A percentile compares a stretch with the other conserved stretches of the same genome.
Evolutionary conservation across 1,140 invertebrate genomes (phyloP).

Genomic region (Anoplolepis gracilipes): DNA sequence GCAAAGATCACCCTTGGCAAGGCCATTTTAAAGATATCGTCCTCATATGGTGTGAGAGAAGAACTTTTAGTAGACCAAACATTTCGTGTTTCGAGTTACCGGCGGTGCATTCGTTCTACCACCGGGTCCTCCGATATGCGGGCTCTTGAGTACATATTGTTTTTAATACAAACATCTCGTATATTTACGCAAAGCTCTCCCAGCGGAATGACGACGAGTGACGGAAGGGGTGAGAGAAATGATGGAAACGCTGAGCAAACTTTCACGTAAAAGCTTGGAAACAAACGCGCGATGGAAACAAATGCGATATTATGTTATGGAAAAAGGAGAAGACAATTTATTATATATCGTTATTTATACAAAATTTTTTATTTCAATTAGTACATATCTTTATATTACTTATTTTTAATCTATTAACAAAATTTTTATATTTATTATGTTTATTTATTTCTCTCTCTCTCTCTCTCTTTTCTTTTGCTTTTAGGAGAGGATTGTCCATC

Average conservation of each 20-base stretch:
- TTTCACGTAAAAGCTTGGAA: slow-evolving; percentile 27
- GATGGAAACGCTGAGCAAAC: slow-evolving; percentile 16
- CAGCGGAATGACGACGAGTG: slow-evolving; percentile 48
- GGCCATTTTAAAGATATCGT: slow-evolving; percentile 71
- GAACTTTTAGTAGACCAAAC: slow-evolving; percentile 82
- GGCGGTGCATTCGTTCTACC: slow-evolving; percentile 18
- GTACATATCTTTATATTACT: not conserved
- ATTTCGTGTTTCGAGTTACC: slow-evolving; percentile 78
- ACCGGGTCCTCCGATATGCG: slow-evolving; percentile 64
- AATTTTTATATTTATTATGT: not conserved
- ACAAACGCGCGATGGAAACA: not conserved
- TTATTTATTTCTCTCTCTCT: not conserved
- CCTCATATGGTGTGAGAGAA: slow-evolving; percentile 66
- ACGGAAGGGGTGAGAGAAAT: slow-evolving; percentile 48
- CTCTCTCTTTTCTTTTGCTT: not conserved
- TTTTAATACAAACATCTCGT: slow-evolving; percentile 71
- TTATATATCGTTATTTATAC: not conserved
- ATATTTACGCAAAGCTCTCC: slow-evolving; percentile 51
- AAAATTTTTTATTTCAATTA: not conserved
- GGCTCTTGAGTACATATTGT: slow-evolving; percentile 71
- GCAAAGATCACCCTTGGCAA: slow-evolving; percentile 59
- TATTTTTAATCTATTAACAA: not conserved
- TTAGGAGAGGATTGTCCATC: slow-evolving; percentile 8
- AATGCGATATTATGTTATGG: not conserved
- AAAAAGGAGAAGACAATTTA: not conserved